These are phyloP conservation scores for Bombus superbus DNA, from an alignment of 1,140 invertebrate species.

Conservation along the genomic window DNA sequence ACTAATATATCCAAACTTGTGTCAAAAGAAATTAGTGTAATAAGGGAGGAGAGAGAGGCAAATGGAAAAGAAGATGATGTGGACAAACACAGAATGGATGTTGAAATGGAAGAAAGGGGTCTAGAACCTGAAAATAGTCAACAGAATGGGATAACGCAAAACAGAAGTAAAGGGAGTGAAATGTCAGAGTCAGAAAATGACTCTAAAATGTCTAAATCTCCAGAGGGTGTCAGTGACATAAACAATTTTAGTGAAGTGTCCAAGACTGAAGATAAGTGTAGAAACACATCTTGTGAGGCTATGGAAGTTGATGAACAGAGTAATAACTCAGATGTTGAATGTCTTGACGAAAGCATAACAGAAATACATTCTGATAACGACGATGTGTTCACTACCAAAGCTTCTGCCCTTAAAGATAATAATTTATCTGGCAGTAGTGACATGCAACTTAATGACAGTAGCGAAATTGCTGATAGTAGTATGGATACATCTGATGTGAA, in stretches of 20 bases:
- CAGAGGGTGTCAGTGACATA: slow-evolving; percentile 68
- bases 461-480: slow-evolving; percentile 66
- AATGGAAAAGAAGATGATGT: slow-evolving; percentile 72
- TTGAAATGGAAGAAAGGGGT: slow-evolving; percentile 59
- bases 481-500: slow-evolving; percentile 75
- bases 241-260: slow-evolving; percentile 76
- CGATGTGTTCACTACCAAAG: slow-evolving; percentile 75
- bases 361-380: slow-evolving; percentile 70
- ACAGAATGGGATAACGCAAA: slow-evolving; percentile 37
- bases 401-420: slow-evolving; percentile 53
- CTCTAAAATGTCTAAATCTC: slow-evolving; percentile 56
- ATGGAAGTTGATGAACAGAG: slow-evolving; percentile 79
- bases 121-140: slow-evolving; percentile 59
- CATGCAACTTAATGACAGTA: slow-evolving; percentile 58
- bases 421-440: slow-evolving; percentile 52
- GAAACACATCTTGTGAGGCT: slow-evolving; percentile 65
- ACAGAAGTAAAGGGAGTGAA: slow-evolving; percentile 49
- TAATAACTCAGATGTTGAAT: slow-evolving; percentile 80
- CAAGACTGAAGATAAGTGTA: slow-evolving; percentile 68
- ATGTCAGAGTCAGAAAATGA: slow-evolving; percentile 49
- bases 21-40: slow-evolving; percentile 58
- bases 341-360: slow-evolving; percentile 75
- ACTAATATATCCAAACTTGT: slow-evolving; percentile 52
- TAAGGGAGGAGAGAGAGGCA: slow-evolving; percentile 54
- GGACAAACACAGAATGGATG: slow-evolving; percentile 67